Percentiles rank a stretch among this genome's conserved stretches.
Evolutionary conservation across 2,113 vertebrate species (phyloP).

Genomic region (Sebastes fasciatus): DNA sequence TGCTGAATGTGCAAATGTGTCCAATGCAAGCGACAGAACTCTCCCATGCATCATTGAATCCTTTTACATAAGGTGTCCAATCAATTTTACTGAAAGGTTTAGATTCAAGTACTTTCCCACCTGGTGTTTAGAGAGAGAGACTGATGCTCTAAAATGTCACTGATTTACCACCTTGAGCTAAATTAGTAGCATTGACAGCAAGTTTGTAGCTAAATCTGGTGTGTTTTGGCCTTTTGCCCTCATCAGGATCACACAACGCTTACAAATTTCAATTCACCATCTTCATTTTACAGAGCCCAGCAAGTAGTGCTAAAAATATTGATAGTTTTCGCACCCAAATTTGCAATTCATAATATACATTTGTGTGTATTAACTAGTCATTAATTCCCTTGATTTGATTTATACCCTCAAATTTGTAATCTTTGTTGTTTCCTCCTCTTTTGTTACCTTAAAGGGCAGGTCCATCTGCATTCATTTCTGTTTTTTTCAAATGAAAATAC

Average conservation of each 20-base stretch:
- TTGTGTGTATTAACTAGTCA: background rate
- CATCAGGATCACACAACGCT: background rate
- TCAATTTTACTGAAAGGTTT: slow-evolving; percentile 39
- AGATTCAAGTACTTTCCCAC: slow-evolving; percentile 16
- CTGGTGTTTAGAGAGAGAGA: slow-evolving; percentile 13
- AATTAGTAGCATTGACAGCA: background rate
- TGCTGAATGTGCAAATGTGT: slow-evolving; percentile 27
- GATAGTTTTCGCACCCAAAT: background rate
- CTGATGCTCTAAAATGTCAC: slow-evolving; percentile 36
- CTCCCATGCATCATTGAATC: slow-evolving; percentile 45
- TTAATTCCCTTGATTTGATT: slow-evolving; percentile 13
- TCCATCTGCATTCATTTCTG: too few species aligned
- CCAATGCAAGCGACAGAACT: slow-evolving; percentile 2
- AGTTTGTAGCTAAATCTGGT: background rate
- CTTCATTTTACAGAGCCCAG: background rate
- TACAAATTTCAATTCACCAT: background rate
- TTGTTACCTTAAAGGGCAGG: background rate
- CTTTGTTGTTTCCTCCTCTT: background rate
- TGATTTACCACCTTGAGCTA: slow-evolving; percentile 2
- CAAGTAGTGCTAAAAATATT: background rate
- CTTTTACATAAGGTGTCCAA: slow-evolving; percentile 23
- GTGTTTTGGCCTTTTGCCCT: background rate
- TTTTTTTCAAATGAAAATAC: too few species aligned
- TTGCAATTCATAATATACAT: background rate
- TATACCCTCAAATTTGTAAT: background rate